Evolutionary conservation across 2,797 vertebrate genomes (phyloP), one percentile per base, ranked within the genome.

Genomic region (Muscicapa comitata): DNA sequence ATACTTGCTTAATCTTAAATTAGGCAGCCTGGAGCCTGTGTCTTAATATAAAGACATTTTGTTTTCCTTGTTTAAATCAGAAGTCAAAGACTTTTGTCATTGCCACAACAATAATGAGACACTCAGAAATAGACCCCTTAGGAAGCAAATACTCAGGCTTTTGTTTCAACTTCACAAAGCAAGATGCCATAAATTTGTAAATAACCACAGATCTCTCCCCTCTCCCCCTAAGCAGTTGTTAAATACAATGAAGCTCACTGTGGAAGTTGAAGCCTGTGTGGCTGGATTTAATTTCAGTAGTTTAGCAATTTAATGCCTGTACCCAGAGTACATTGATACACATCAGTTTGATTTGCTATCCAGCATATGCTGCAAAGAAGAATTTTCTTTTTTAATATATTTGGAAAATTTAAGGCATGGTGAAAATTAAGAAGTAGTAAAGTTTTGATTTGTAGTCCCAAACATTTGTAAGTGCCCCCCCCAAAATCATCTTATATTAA

Each of bases 41-140:
- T 55, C 40, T 67, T 80, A 37, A 50, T 79, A 83, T 55, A 57
- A 93, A 91, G 82, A 40, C 53, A 37, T 84, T 93, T 92, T 94
- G 82, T 91, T 94, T 92, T 82, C 59, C 43, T 48, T 74, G 40
- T 79, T 85, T 91, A 77, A 95, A 74, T 61, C 40, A 61, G n/a
- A 92, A 95, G 29, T 77, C 87, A 88, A 91, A 96, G 87, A 77
- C 58, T 90, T 80, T 76, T 91, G 78, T 94, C 28, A 47, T 50
- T 88, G 31, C 45, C 45, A 35, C 50, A 83, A 74, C 57, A 93
- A 53, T 89, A 79, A 87, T 29, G 73, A 94, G 65, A 67, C 74
- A 54, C 35, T 91, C 38, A 72, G 89, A 91, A 87, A 47, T 15
- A 80, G 83, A 93, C 86, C 73, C 47, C 71, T 84, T 82, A 76